A percentile compares a stretch with the other conserved stretches of the same genome.
Conservation (phyloP, 1,140 invertebrate species). For the Dryas iulia region DNA sequence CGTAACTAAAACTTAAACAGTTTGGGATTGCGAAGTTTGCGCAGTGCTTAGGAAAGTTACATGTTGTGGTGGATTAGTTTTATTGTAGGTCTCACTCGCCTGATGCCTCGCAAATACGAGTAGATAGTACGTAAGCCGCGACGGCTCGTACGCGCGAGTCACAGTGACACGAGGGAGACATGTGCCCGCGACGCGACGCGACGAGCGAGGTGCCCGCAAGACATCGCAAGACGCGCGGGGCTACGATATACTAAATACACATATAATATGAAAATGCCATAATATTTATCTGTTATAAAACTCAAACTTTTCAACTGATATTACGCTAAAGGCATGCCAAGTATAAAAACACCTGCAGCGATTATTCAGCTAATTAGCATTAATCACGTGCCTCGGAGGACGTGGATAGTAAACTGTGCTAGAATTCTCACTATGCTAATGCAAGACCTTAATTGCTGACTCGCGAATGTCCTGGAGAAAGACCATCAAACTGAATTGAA, state of each 20-base stretch:
- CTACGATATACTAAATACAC: no score
- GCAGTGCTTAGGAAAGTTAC: conserved; percentile 13
- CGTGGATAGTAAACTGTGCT: not conserved
- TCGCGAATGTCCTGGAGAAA: no score
- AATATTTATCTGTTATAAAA: no score
- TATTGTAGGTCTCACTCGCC: not conserved
- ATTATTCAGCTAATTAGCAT: not conserved
- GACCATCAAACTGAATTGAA: no score
- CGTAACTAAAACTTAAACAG: not conserved
- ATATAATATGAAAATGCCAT: no score
- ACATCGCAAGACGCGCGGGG: no score
- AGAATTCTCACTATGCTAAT: not conserved
- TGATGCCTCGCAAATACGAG: not conserved
- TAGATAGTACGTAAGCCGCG: not conserved
- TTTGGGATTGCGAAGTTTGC: not conserved
- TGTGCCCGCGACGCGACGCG: no score
- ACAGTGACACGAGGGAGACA: no score
- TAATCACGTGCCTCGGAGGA: not conserved
- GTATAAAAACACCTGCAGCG: not conserved
- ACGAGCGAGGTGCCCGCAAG: no score
- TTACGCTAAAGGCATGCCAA: not conserved
- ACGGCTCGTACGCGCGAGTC: no score
- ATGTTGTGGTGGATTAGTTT: not conserved
- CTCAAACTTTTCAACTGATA: no score
- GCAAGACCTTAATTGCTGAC: not conserved